A percentile compares a stretch with the other conserved stretches of the same genome.
These are phyloP conservation scores for Muscidifurax raptorellus DNA, from an alignment of 1,140 invertebrate species.

Conservation along the genomic window DNA sequence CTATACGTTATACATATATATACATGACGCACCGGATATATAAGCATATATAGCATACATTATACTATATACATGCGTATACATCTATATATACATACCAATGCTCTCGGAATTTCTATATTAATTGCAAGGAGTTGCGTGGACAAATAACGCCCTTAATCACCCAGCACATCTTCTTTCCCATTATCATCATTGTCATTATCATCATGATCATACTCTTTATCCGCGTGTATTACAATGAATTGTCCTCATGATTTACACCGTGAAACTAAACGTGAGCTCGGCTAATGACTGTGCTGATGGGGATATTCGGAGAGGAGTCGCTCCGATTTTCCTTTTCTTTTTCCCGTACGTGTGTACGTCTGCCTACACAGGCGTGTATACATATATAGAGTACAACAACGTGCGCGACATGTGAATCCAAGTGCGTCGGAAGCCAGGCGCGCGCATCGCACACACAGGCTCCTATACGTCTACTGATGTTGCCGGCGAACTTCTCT, in stretches of 20 bases:
- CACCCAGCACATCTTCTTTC: too few relatives aligned
- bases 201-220: too few relatives aligned
- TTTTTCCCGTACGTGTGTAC: constrained; percentile 2
- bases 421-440: constrained; percentile 41
- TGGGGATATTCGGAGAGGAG: too few relatives aligned
- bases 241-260: too few relatives aligned
- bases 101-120: neutral
- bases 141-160: neutral
- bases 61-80: neutral
- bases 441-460: neutral
- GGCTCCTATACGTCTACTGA: neutral
- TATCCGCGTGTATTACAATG: too few relatives aligned
- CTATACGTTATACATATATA: neutral
- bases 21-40: too few relatives aligned
- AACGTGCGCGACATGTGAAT: constrained; percentile 35
- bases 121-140: neutral
- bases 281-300: too few relatives aligned
- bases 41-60: too few relatives aligned
- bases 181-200: too few relatives aligned
- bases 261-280: too few relatives aligned
- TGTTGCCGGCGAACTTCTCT: neutral
- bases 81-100: too few relatives aligned
- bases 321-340: constrained; percentile 35
- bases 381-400: neutral
- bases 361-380: too few relatives aligned